These are phyloP conservation scores for Columba janthina DNA, from an alignment of 2,113 vertebrate genomes.

Conservation along the genomic window DNA sequence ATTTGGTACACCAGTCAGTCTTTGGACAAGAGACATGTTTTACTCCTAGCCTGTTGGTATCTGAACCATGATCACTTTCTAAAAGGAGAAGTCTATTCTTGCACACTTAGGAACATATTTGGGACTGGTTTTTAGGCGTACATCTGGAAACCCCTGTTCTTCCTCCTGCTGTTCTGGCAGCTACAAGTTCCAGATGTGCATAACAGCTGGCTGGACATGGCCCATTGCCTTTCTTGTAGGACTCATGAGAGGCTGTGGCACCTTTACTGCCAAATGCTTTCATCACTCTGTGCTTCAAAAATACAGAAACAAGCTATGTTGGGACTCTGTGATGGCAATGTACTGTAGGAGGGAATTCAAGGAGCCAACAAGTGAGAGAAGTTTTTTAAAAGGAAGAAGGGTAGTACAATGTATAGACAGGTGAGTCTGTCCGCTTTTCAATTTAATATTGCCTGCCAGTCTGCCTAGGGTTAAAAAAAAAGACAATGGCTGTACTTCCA, in stretches of 20 bases:
- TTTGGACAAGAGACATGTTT: background rate
- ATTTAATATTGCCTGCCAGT: background rate
- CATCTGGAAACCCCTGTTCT: background rate
- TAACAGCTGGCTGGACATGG: background rate
- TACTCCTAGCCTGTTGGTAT: background rate
- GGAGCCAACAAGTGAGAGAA: background rate
- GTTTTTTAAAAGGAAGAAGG: background rate
- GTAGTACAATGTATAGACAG: background rate
- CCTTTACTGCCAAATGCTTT: background rate
- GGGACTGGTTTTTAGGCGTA: background rate
- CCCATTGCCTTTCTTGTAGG: background rate
- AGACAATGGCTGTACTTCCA: background rate
- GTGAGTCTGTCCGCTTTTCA: background rate
- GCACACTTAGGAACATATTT: background rate
- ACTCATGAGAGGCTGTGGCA: background rate
- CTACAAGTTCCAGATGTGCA: background rate
- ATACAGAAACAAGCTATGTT: fast-evolving
- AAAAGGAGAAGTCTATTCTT: background rate
- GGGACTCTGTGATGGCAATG: background rate
- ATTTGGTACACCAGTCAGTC: background rate
- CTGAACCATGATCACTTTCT: background rate
- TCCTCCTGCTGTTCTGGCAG: background rate
- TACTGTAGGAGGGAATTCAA: background rate
- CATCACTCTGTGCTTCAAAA: background rate
- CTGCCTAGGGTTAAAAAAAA: background rate